Conservation (phyloP, 2,888 invertebrate species). For the Phorcus lineatus region DNA sequence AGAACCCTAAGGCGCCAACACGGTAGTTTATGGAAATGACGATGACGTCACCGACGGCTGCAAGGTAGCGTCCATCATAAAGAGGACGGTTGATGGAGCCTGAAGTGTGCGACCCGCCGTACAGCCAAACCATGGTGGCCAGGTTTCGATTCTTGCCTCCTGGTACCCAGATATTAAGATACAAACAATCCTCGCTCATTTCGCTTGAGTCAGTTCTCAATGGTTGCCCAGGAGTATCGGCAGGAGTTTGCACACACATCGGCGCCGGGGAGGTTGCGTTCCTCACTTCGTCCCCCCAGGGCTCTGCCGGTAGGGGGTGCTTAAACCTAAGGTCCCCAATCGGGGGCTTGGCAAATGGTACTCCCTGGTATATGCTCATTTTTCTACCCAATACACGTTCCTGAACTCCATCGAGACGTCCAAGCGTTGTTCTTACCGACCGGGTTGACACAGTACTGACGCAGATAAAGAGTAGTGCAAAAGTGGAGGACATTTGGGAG, state of each 20-base stretch:
- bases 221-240: background rate
- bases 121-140: constrained; percentile 93
- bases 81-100: constrained; percentile 86
- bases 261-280: background rate
- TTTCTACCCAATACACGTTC: background rate
- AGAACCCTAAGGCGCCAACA: constrained; percentile 92
- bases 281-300: constrained; percentile 79
- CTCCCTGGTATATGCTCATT: constrained; percentile 90
- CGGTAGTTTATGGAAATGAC: constrained; percentile 96
- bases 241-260: background rate
- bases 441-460: too few relatives aligned
- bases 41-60: constrained; percentile 91
- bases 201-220: background rate
- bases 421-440: too few relatives aligned
- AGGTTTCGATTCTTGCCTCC: constrained; percentile 65
- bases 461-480: too few relatives aligned
- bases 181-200: constrained; percentile 81
- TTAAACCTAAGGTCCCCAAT: constrained; percentile 88
- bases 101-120: constrained; percentile 94
- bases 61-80: constrained; percentile 80
- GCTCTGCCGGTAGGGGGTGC: constrained; percentile 88
- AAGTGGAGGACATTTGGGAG: too few relatives aligned
- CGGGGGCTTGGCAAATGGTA: constrained; percentile 93
- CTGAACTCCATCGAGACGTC: too few relatives aligned
- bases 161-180: constrained; percentile 10